Conservation (phyloP, 2,113 vertebrate species). For the Ancistrus triradiatus region DNA sequence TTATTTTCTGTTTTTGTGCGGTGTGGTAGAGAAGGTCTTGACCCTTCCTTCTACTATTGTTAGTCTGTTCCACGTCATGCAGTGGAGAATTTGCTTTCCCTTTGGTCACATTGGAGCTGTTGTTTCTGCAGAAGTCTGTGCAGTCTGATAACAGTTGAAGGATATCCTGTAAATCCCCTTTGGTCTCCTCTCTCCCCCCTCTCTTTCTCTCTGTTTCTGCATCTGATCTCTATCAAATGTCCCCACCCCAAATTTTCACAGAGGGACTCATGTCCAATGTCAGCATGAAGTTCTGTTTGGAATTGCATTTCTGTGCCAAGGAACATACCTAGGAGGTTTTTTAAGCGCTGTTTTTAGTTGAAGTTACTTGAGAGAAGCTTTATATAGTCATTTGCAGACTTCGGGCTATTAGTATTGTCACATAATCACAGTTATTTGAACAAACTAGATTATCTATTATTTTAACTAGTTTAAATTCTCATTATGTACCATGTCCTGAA, state of each 20-base stretch:
- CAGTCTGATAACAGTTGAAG: conserved; percentile 49
- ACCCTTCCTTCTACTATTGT: conserved; percentile 2
- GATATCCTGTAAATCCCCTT: conserved; percentile 51
- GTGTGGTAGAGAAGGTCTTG: conserved; percentile 3
- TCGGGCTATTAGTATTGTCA: too few relatives aligned
- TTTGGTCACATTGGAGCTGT: conserved; percentile 24
- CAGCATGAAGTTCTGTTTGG: conserved; percentile 11
- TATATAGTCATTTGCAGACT: too few relatives aligned
- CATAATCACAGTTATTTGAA: too few relatives aligned
- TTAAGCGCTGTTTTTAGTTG: too few relatives aligned
- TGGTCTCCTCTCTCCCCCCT: background rate
- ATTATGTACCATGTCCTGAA: too few relatives aligned
- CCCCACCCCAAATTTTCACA: conserved; percentile 13
- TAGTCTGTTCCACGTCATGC: conserved; percentile 19
- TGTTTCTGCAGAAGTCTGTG: conserved; percentile 45
- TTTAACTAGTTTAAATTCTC: too few relatives aligned
- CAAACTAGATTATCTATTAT: too few relatives aligned
- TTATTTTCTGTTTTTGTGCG: background rate
- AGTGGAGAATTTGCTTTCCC: conserved; percentile 16
- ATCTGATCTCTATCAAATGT: conserved; percentile 8
- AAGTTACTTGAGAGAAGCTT: too few relatives aligned
- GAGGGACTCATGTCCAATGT: background rate
- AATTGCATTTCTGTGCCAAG: conserved; percentile 9
- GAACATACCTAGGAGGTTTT: too few relatives aligned
- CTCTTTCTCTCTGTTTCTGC: background rate